Percentiles rank a stretch among this genome's conserved stretches.
These are phyloP conservation scores for Neotragus pygmaeus DNA, from an alignment of 2,113 vertebrate genomes.

Conservation along the genomic window DNA sequence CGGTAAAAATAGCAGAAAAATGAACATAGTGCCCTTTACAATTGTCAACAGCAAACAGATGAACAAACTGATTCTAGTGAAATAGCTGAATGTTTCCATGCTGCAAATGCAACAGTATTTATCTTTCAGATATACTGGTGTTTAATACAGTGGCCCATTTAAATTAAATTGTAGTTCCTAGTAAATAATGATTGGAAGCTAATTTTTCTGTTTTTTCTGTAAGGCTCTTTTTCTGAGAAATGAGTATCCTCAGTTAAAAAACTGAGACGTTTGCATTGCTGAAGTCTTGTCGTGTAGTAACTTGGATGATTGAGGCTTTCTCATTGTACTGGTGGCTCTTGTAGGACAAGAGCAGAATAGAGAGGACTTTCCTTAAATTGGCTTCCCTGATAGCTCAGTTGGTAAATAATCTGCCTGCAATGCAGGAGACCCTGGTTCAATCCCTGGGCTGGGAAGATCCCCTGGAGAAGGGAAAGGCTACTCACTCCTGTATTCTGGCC, in stretches of 20 bases:
- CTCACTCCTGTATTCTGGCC: background rate
- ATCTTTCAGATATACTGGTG: background rate
- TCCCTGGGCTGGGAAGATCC: background rate
- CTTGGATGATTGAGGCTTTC: background rate
- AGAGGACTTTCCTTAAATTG: background rate
- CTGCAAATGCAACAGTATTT: background rate
- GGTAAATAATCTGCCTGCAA: background rate
- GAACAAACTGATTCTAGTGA: background rate
- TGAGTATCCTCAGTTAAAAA: background rate
- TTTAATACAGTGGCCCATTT: background rate
- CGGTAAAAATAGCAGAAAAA: background rate
- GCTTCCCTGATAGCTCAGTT: background rate
- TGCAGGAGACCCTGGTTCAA: accelerated
- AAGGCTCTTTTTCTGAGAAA: background rate
- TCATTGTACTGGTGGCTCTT: background rate
- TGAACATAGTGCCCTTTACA: background rate
- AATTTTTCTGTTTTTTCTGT: background rate
- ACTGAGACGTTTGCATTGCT: background rate
- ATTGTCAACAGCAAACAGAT: background rate
- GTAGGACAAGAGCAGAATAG: background rate
- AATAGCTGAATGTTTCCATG: background rate
- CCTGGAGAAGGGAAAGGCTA: background rate
- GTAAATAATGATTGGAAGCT: background rate
- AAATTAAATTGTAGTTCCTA: background rate
- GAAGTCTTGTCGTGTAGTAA: background rate